Base-by-base conservation (phyloP, 2,888 invertebrate species). In the Caenorhabditis japonica region DNA sequence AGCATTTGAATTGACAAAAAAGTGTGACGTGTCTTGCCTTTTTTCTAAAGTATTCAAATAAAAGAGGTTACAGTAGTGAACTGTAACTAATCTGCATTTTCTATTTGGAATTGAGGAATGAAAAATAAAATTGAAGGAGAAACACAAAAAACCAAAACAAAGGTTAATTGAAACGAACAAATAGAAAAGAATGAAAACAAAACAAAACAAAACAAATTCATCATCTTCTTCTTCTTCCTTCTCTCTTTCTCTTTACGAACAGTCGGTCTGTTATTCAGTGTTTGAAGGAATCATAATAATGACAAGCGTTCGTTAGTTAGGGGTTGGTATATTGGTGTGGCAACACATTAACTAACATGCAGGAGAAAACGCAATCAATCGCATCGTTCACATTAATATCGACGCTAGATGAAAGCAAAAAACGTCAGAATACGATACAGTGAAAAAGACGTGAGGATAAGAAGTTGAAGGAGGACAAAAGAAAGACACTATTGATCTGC, bases 1-100 rank as follows among this genome's bases (percentile, higher is more conserved):
- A n/a, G n/a, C n/a, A n/a, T n/a, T n/a, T n/a, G n/a, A n/a, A n/a
- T n/a, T n/a, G n/a, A n/a, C 41, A 30, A 36, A 8, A 30, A 56
- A 56, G 64, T 64, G 64, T 55, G 55, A 56, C 55, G 56, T 23
- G 19, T 27, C 8, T 39, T 4, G 17, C 46, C 38, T 27, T 23
- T 62, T 25, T 46, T n/a, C n/a, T n/a, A n/a, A n/a, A n/a, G n/a
- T n/a, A n/a, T n/a, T n/a, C n/a, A n/a, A n/a, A n/a, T n/a, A n/a
- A n/a, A n/a, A n/a, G n/a, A n/a, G n/a, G n/a, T n/a, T n/a, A n/a
- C n/a, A n/a, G n/a, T n/a, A n/a, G n/a, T n/a, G n/a, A n/a, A n/a
- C n/a, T n/a, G n/a, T n/a, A n/a, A n/a, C n/a, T n/a, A n/a, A n/a
- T n/a, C n/a, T n/a, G n/a, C n/a, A n/a, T n/a, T n/a, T n/a, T n/a